Evolutionary conservation across 2,888 invertebrate species (phyloP).

Genomic region (Drosophila gaucha): DNA sequence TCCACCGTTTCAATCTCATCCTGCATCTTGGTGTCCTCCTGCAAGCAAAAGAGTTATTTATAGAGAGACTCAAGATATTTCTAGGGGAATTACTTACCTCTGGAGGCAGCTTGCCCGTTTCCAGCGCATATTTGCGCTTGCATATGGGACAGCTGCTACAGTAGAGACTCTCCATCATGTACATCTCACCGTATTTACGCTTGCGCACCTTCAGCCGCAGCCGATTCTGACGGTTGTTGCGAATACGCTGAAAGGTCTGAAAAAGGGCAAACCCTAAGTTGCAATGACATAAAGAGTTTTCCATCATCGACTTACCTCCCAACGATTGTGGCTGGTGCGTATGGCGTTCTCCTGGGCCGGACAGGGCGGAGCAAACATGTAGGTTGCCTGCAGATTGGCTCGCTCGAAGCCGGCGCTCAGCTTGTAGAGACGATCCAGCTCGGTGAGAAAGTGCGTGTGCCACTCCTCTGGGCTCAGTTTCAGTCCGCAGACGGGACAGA

Average conservation of each 20-base stretch:
- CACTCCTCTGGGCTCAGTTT: slow-evolving; percentile 88
- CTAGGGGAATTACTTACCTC: slow-evolving; percentile 85
- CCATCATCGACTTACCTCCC: slow-evolving; percentile 86
- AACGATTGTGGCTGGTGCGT: slow-evolving; percentile 86
- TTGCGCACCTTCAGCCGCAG: slow-evolving; percentile 88
- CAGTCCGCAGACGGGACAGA: slow-evolving; percentile 90
- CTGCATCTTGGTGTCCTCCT: slow-evolving; percentile 79
- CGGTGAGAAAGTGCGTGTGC: slow-evolving; percentile 89
- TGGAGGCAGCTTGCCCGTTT: slow-evolving; percentile 87
- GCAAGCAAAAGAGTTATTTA: not conserved
- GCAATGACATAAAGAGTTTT: not conserved
- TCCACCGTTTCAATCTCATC: slow-evolving; percentile 90
- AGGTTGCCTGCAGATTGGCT: slow-evolving; percentile 84
- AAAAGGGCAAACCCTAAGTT: not conserved
- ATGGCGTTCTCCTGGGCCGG: slow-evolving; percentile 84
- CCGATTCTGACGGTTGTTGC: slow-evolving; percentile 89
- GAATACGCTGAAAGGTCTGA: slow-evolving; percentile 88
- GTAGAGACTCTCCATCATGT: slow-evolving; percentile 84
- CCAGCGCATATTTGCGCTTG: slow-evolving; percentile 83
- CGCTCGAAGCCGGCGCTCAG: slow-evolving; percentile 85
- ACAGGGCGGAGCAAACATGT: slow-evolving; percentile 84
- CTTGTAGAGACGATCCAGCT: slow-evolving; percentile 89
- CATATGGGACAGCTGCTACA: slow-evolving; percentile 88
- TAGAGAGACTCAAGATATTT: not conserved
- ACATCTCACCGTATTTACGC: slow-evolving; percentile 87